Evolutionary conservation across 2,113 vertebrate species (phyloP), one percentile per base, ranked within the genome.

Genomic region (Cervus canadensis): DNA sequence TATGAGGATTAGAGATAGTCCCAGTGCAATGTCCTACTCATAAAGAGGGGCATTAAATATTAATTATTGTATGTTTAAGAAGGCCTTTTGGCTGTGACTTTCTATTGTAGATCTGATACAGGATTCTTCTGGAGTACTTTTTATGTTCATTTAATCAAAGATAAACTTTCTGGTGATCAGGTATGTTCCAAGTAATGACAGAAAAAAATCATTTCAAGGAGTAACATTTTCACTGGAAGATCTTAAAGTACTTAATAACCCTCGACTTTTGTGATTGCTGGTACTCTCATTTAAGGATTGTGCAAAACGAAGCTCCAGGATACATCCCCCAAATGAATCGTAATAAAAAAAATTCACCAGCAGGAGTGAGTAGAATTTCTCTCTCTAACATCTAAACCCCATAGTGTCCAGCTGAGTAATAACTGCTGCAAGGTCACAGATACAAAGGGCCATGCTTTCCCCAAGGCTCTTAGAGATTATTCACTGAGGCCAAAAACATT

Each of bases 131-230:
- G 71, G 97, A 26, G 25, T 95, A 62, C 25, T 64, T 87, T 96
- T 97, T 97, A 78, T 74, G 26, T 10, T 90, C 36, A 28, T 52
- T 97, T 96, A 95, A 88, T 92, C 33, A 50, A 40, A 96, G 98
- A 95, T 28, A 90, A 97, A 89, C 19, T 98, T 98, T 91, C 97
- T 84, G 48, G 36, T 97, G 94, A 97, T 62, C 93, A 74, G 26
- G 23, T 76, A 62, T 36, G 64, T 94, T 95, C 26, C 60, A 79
- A 91, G 40, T 59, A 82, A 95, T 83, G 82, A 67, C 1, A 87
- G n/a, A 86, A 94, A 91, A 91, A 96, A 90, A 94, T 7, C 3
- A 56, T 76, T 89, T 95, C 59, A 79, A 3, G 43, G 16, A 56
- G 12, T 60, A 93, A 74, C 54, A 81, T 89, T 96, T 87, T 91